Evolutionary conservation across 1,140 invertebrate genomes (phyloP).

Genomic region (Onthophagus taurus): DNA sequence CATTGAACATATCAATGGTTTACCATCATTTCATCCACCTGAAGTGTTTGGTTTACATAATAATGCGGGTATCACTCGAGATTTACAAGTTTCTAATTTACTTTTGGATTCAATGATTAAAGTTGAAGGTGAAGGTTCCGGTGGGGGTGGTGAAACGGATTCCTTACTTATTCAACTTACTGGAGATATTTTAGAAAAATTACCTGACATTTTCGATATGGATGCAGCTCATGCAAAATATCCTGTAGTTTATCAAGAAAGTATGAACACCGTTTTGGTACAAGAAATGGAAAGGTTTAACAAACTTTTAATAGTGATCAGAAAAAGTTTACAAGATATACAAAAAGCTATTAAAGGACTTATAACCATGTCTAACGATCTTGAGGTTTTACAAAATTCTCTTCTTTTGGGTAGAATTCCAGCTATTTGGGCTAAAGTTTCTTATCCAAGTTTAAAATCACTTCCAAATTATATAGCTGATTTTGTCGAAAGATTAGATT

Average conservation of each 20-base stretch:
- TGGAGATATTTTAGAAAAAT: conserved; percentile 62
- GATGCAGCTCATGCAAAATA: conserved; percentile 58
- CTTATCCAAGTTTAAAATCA: conserved; percentile 87
- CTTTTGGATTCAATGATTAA: conserved; percentile 46
- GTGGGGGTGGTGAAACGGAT: conserved; percentile 47
- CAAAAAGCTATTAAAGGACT: conserved; percentile 79
- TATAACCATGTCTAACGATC: conserved; percentile 74
- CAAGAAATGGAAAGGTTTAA: conserved; percentile 91
- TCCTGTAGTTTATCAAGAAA: conserved; percentile 77
- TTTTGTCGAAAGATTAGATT: conserved; percentile 69
- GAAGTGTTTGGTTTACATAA: conserved; percentile 82
- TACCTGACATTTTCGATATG: conserved; percentile 67
- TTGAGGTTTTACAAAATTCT: conserved; percentile 61
- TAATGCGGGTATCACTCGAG: conserved; percentile 83
- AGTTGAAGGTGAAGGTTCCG: conserved; percentile 49
- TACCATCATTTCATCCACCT: conserved; percentile 57
- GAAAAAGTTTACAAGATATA: conserved; percentile 55
- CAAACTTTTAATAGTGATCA: conserved; percentile 55
- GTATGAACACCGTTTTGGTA: conserved; percentile 88
- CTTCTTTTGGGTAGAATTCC: conserved; percentile 72
- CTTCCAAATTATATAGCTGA: conserved; percentile 77
- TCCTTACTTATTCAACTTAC: conserved; percentile 51
- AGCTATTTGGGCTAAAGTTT: conserved; percentile 64
- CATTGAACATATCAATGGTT: conserved; percentile 54
- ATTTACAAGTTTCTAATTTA: conserved; percentile 59